A percentile compares a stretch with the other conserved stretches of the same genome.
phyloP scores from a whole-genome alignment of 1,140 invertebrate species.

The Leguminivora glycinivorella region DNA sequence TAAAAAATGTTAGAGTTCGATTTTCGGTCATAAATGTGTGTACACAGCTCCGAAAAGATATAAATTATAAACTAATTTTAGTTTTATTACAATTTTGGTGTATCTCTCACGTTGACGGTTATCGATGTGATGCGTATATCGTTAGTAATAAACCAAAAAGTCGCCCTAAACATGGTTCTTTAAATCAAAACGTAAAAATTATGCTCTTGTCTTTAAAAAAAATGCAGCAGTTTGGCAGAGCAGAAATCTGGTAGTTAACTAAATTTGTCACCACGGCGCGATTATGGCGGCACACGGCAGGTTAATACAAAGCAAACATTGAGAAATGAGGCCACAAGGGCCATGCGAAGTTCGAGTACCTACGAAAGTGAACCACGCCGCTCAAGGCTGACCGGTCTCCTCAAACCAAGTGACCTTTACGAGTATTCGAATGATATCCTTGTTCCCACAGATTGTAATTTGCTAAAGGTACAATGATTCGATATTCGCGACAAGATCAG shows the following conservation, averaged over 20 bases:
- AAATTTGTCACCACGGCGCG: background rate
- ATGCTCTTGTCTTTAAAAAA: background rate
- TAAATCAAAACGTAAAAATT: no score
- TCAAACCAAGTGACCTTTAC: slow-evolving; percentile 74
- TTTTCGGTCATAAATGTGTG: no score
- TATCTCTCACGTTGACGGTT: no score
- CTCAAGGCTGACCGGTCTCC: slow-evolving; percentile 75
- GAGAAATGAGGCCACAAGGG: slow-evolving; percentile 74
- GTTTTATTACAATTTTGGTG: no score
- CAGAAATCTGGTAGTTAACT: background rate
- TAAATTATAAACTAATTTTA: no score
- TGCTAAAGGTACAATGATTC: slow-evolving; percentile 7
- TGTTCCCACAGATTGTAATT: slow-evolving; percentile 51
- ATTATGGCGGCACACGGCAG: slow-evolving; percentile 15
- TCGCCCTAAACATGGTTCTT: no score
- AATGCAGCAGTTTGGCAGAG: background rate
- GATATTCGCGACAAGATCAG: background rate
- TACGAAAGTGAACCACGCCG: slow-evolving; percentile 71
- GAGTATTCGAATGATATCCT: slow-evolving; percentile 66
- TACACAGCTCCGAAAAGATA: no score
- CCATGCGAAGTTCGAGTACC: slow-evolving; percentile 55
- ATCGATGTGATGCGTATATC: no score
- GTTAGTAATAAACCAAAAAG: no score
- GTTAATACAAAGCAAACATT: slow-evolving; percentile 57
- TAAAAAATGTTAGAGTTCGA: no score